A percentile compares a stretch with the other conserved stretches of the same genome.
These are phyloP conservation scores for Onychomys leucogaster DNA, from an alignment of 2,797 vertebrate species.

Conservation along the genomic window DNA sequence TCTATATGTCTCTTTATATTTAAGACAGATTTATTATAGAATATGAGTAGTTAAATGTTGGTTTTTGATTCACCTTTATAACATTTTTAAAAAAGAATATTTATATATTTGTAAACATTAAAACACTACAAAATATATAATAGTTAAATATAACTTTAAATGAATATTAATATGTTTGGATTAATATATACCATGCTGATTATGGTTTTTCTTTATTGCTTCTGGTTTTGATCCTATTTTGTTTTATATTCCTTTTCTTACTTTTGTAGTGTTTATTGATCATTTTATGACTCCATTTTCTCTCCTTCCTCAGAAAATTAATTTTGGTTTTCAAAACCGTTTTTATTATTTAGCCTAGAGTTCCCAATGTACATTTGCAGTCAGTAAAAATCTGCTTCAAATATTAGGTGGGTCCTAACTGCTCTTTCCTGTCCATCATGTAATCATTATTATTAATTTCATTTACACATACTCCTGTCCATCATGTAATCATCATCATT, in stretches of 20 bases:
- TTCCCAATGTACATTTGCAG: background rate
- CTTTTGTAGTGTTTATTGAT: background rate
- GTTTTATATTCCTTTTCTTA: background rate
- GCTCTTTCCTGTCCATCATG: background rate
- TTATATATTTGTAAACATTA: background rate
- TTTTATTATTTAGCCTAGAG: background rate
- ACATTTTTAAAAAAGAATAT: background rate
- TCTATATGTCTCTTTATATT: background rate
- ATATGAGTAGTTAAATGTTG: background rate
- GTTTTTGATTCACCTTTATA: background rate
- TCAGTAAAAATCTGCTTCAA: background rate
- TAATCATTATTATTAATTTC: background rate
- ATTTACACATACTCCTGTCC: no score
- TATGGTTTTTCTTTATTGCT: background rate
- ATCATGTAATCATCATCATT: background rate
- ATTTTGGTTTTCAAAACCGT: background rate
- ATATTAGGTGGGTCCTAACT: background rate
- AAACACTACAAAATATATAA: background rate
- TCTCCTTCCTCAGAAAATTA: background rate
- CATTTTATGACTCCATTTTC: background rate
- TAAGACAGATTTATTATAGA: background rate
- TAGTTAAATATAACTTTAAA: background rate
- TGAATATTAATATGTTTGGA: background rate
- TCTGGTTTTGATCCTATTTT: background rate
- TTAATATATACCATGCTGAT: background rate